These are phyloP conservation scores for Orientallactaga sibirica DNA, from an alignment of 2,797 vertebrate genomes.

Conservation along the genomic window DNA sequence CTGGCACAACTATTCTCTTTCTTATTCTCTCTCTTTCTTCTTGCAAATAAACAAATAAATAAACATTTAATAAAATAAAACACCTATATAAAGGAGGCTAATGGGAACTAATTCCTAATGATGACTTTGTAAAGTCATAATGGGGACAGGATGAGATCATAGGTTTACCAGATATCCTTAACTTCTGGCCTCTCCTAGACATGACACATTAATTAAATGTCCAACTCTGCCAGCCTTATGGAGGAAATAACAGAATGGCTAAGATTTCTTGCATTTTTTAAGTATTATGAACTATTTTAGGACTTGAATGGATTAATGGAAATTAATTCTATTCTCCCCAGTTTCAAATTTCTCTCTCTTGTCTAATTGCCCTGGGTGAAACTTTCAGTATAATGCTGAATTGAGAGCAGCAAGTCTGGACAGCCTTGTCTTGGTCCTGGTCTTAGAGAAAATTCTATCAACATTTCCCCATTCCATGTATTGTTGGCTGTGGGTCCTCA, in stretches of 20 bases:
- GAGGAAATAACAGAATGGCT: background rate
- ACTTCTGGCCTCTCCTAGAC: background rate
- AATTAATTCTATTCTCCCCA: constrained; percentile 1
- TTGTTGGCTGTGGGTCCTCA: too few species aligned
- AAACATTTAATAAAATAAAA: background rate
- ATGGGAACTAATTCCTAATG: background rate
- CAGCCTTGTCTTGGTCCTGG: background rate
- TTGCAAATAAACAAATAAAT: too few species aligned
- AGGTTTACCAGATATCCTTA: background rate
- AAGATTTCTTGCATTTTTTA: background rate
- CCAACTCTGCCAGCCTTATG: background rate
- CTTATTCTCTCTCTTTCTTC: too few species aligned
- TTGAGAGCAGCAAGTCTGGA: background rate
- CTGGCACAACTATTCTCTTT: too few species aligned
- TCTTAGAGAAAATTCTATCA: background rate
- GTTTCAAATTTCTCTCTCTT: background rate
- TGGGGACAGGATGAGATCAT: accelerated
- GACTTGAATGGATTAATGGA: background rate
- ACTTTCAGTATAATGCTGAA: background rate
- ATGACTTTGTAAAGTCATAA: background rate
- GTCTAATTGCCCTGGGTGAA: background rate
- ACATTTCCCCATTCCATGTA: background rate
- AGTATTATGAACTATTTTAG: background rate
- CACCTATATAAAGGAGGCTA: background rate
- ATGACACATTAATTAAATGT: constrained; percentile 1